Conservation (phyloP, 2,113 vertebrate species). For the Cyanoliseus patagonus region DNA sequence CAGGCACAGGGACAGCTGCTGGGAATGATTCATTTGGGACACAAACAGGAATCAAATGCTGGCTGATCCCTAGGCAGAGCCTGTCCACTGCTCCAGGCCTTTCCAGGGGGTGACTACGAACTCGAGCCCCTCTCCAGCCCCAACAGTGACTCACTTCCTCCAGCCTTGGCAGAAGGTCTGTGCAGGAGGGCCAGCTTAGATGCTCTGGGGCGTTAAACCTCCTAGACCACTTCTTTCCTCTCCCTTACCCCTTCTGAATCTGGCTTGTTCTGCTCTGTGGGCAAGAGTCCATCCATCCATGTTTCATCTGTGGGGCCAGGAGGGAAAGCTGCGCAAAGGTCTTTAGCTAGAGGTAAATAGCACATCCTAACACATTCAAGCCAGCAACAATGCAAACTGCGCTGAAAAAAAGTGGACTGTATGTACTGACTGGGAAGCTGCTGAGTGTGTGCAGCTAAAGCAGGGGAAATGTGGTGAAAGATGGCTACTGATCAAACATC, state of each 20-base stretch:
- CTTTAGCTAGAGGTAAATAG: neutral
- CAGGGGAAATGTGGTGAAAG: neutral
- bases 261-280: neutral
- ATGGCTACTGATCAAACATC: neutral
- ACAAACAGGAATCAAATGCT: conserved; percentile 24
- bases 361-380: neutral
- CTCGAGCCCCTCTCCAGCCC: neutral
- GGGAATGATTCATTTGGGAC: conserved; percentile 51
- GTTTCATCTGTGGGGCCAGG: neutral
- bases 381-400: neutral
- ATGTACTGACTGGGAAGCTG: neutral
- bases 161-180: neutral
- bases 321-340: neutral
- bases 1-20: conserved; percentile 2
- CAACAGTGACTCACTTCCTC: conserved; percentile 27
- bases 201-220: neutral
- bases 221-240: neutral
- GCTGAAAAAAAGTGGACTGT: neutral
- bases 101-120: neutral
- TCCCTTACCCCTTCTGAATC: neutral
- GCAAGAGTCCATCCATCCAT: neutral
- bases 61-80: conserved; percentile 40
- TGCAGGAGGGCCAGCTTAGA: neutral
- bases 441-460: neutral
- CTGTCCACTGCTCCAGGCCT: conserved; percentile 21